Evolutionary conservation across 2,888 invertebrate genomes (phyloP), one percentile per base, ranked within the genome.

Genomic region (Stenichneumon culpator): DNA sequence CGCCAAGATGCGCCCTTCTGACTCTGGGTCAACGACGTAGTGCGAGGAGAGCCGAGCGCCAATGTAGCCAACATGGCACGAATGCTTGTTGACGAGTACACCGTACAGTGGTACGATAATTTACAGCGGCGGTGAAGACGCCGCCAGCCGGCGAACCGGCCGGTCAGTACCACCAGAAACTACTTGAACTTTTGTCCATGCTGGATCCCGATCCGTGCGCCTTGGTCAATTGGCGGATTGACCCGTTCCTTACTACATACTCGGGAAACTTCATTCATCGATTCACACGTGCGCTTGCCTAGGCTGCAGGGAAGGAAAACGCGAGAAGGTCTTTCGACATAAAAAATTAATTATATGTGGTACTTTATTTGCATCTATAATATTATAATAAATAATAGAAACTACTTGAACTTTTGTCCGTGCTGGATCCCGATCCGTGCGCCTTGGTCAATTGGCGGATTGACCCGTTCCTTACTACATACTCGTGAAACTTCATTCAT

Each of bases 401-500:
- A n/a, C n/a, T n/a, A n/a, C n/a, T n/a, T n/a, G n/a, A n/a, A n/a
- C 25, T 28, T 28, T 28, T 28, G 25, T 28, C 25, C 2, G 3
- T 3, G 25, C 25, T 28, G n/a, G 50, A 50, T 16, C 50, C 16
- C 50, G 50, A 50, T 50, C 5, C 4, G 50, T 50, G n/a, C 50
- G 25, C 25, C 25, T 0, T 28, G 25, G 25, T 28, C 25, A 92
- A 92, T 92, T 92, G 91, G 86, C 86, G 88, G 90, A 90, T 91
- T 92, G 90, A 92, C 92, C 92, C 87, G 91, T 88, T 91, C 90
- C 73, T 92, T 92, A 90, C 91, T 90, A 90, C 80, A 75, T 90
- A 88, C 90, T 90, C 90, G 90, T 91, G 90, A 90, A 91, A 91
- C 90, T 91, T 91, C 92, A 91, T 92, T 92, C 91, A 92, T 90